A percentile compares a stretch with the other conserved stretches of the same genome.
phyloP scores from a whole-genome alignment of 2,113 vertebrate species.

The Vanacampus margaritifer region DNA sequence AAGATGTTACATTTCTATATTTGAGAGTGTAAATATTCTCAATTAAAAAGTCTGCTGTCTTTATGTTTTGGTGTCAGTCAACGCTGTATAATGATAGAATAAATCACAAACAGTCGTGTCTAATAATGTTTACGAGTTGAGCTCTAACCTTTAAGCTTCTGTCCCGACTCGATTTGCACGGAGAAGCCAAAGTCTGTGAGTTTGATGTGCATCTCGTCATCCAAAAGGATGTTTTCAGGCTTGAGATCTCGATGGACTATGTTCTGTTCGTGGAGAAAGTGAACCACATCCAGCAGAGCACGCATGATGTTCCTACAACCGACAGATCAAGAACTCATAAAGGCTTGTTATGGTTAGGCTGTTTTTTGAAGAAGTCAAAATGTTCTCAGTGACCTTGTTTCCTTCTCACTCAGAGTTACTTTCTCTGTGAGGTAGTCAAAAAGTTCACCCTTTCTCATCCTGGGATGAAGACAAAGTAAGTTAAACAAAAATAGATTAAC shows the following conservation, averaged over 20 bases:
- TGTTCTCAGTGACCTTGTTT: constrained; percentile 81
- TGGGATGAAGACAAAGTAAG: constrained; percentile 48
- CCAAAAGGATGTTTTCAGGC: constrained; percentile 94
- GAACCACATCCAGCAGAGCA: constrained; percentile 87
- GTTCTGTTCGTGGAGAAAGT: constrained; percentile 83
- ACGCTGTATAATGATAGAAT: background rate
- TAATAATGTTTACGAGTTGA: background rate
- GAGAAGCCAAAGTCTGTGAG: constrained; percentile 96
- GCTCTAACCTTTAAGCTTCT: constrained; percentile 83
- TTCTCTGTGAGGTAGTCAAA: constrained; percentile 98
- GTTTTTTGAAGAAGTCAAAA: background rate
- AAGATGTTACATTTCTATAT: background rate
- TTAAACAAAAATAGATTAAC: background rate
- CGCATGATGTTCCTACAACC: constrained; percentile 89
- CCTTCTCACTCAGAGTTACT: constrained; percentile 93
- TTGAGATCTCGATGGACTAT: constrained; percentile 96
- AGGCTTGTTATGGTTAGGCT: background rate
- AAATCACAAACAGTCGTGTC: background rate
- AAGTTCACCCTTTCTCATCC: constrained; percentile 95
- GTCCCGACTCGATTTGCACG: constrained; percentile 75
- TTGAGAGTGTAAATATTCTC: background rate
- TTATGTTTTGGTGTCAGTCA: background rate
- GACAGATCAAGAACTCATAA: constrained; percentile 1
- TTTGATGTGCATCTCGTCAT: constrained; percentile 94
- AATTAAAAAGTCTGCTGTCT: background rate